Conservation (phyloP, 2,888 invertebrate species). For the Drosophila antonietae region DNA sequence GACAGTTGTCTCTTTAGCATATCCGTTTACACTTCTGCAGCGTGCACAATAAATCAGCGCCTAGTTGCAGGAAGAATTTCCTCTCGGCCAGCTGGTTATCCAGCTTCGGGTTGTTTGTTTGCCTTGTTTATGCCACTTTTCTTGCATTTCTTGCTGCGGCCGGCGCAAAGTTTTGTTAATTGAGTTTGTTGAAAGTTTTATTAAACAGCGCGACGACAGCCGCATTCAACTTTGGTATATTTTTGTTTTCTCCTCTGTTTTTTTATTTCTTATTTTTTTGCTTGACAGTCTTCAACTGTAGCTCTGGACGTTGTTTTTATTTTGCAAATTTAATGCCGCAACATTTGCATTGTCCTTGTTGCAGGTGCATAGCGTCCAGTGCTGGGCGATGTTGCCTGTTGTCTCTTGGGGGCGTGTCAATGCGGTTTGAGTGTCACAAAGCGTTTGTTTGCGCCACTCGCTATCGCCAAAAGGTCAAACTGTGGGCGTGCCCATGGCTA, state of each 20-base stretch:
- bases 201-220: conserved; percentile 71
- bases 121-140: conserved; percentile 81
- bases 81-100: conserved; percentile 27
- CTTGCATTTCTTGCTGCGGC: conserved; percentile 78
- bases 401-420: conserved; percentile 33
- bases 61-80: conserved; percentile 57
- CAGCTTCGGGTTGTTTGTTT: conserved; percentile 67
- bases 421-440: conserved; percentile 46
- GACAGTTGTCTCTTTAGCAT: conserved; percentile 58
- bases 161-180: conserved; percentile 77
- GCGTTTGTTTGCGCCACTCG: conserved; percentile 34
- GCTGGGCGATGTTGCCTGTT: conserved; percentile 14
- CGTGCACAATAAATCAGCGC: conserved; percentile 76
- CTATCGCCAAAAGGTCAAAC: conserved; percentile 41
- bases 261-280: neutral
- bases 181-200: conserved; percentile 80
- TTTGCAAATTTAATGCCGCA: conserved; percentile 43
- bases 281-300: conserved; percentile 16
- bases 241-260: conserved; percentile 9
- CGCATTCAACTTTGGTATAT: conserved; percentile 66
- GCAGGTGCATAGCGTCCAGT: conserved; percentile 30
- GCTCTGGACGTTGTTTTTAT: conserved; percentile 21
- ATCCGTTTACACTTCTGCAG: conserved; percentile 75
- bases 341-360: conserved; percentile 28
- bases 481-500: conserved; percentile 40